Percentiles rank a stretch among this genome's conserved stretches.
Evolutionary conservation across 2,888 invertebrate genomes (phyloP).

Genomic region (Chromoteleia sp.): DNA sequence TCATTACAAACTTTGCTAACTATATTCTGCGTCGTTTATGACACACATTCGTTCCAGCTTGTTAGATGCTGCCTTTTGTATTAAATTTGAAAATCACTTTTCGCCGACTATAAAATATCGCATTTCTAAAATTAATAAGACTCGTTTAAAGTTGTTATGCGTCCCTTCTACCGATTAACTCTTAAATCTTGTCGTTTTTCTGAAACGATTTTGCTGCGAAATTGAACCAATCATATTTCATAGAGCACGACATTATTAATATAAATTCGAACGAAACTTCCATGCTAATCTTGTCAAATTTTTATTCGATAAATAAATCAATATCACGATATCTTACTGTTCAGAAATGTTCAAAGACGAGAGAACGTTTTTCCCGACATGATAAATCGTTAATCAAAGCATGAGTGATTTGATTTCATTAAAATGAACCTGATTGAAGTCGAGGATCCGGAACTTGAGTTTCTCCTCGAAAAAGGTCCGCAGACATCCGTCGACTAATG

Average conservation of each 20-base stretch:
- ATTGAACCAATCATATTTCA: not conserved
- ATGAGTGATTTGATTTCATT: constrained; percentile 96
- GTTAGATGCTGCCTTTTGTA: constrained; percentile 1
- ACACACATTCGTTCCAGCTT: constrained; percentile 13
- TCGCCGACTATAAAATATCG: not conserved
- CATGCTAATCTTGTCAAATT: not conserved
- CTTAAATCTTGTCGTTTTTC: not conserved
- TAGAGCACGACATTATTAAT: not conserved
- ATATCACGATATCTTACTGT: constrained; percentile 10
- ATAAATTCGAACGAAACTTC: too few species aligned
- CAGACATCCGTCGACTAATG: constrained; percentile 99
- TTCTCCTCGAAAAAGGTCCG: constrained; percentile 99
- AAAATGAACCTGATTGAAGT: constrained; percentile 92
- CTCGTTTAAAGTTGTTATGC: not conserved
- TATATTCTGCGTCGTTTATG: constrained; percentile 14
- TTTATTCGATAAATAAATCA: not conserved
- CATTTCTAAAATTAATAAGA: constrained; percentile 2
- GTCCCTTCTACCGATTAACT: not conserved
- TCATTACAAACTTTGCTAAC: constrained; percentile 17
- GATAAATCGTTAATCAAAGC: constrained; percentile 51
- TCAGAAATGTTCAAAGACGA: not conserved
- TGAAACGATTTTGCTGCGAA: not conserved
- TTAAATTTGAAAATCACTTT: constrained; percentile 20
- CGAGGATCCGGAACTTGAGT: constrained; percentile 99
- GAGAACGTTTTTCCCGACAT: constrained; percentile 23